A percentile compares a stretch with the other conserved stretches of the same genome.
Evolutionary conservation across 2,797 vertebrate genomes (phyloP).

Genomic region (Chaetophractus vellerosus): DNA sequence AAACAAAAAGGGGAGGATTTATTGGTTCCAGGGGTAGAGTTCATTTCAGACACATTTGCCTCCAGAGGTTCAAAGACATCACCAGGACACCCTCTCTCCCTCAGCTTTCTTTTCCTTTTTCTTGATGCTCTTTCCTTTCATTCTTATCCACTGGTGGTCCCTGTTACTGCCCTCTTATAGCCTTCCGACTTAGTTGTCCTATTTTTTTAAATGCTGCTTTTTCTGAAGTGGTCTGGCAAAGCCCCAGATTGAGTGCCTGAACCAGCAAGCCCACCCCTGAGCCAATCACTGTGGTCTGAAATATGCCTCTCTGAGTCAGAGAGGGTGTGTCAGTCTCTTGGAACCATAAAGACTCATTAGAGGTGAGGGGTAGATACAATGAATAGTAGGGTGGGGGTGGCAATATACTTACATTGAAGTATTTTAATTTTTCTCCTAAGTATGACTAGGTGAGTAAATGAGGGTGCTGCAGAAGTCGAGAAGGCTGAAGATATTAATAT

Average conservation of each 20-base stretch:
- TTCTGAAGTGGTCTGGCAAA: slow-evolving; percentile 16
- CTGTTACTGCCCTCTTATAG: neutral
- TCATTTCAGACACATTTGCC: neutral
- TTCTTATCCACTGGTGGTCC: neutral
- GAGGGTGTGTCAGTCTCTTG: neutral
- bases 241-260: neutral
- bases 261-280: neutral
- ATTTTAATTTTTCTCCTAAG: neutral
- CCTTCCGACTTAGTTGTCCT: neutral
- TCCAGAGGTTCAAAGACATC: neutral
- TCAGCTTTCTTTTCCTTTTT: neutral
- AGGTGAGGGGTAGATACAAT: neutral
- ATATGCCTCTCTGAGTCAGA: neutral
- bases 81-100: neutral
- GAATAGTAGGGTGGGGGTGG: neutral
- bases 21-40: neutral
- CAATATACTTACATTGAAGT: neutral
- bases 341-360: neutral
- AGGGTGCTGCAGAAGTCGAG: neutral
- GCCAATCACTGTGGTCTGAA: neutral
- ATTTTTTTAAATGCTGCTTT: slow-evolving; percentile 12
- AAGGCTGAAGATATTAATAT: neutral
- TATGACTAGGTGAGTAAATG: neutral
- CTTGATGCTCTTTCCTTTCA: neutral
- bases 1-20: neutral